Evolutionary conservation across 2,797 vertebrate genomes (phyloP).

Genomic region (Sylvia borin): DNA sequence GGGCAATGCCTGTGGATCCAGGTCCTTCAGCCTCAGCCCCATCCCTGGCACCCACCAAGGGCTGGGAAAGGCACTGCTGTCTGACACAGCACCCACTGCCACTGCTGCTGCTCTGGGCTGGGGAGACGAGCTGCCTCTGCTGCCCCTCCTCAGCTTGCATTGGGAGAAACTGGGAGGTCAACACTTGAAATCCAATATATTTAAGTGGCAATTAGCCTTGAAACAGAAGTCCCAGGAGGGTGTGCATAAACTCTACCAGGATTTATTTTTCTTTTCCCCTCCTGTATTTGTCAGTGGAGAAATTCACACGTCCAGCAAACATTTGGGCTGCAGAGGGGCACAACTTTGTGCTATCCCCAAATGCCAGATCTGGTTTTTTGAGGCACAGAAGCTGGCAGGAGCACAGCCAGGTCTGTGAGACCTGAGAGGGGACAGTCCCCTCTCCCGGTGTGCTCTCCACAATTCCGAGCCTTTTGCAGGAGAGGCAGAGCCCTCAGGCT

Average conservation of each 20-base stretch:
- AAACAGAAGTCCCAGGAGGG: background rate
- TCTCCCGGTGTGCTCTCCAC: accelerated
- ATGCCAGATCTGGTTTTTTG: background rate
- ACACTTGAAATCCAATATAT: background rate
- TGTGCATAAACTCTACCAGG: background rate
- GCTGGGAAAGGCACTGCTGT: background rate
- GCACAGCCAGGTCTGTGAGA: accelerated
- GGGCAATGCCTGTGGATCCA: too few species aligned
- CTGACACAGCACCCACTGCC: accelerated
- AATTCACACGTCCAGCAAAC: background rate
- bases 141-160: too few species aligned
- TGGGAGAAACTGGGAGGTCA: background rate
- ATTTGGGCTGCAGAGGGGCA: background rate
- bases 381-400: background rate
- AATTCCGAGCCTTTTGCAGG: background rate
- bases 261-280: accelerated
- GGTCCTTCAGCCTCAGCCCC: background rate
- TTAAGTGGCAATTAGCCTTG: background rate
- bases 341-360: background rate
- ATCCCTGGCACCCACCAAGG: background rate
- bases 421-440: accelerated
- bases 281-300: background rate
- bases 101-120: background rate
- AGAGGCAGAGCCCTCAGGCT: background rate
- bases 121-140: background rate